Conservation (phyloP, 2,888 invertebrate species). For the Tachina fera region DNA sequence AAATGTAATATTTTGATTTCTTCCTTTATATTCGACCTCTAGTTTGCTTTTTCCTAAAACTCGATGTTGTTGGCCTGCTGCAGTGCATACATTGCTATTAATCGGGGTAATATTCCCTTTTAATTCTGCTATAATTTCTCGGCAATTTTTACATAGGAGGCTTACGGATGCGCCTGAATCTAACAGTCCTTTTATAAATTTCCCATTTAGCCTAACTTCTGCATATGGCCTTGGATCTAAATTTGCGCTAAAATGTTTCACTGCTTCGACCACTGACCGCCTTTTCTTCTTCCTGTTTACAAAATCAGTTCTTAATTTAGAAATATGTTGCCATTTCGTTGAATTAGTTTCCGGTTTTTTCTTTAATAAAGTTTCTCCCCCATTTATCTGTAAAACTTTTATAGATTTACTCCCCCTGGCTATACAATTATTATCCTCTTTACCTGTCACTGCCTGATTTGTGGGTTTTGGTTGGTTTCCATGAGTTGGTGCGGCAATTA, state of each 20-base stretch:
- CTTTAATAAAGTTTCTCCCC: too few relatives aligned
- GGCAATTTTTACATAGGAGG: conserved; percentile 25
- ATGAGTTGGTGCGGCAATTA: too few relatives aligned
- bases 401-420: too few relatives aligned
- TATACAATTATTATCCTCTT: too few relatives aligned
- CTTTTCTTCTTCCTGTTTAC: too few relatives aligned
- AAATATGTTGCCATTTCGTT: neutral
- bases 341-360: too few relatives aligned
- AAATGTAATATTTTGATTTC: neutral
- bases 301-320: neutral
- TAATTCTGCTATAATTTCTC: conserved; percentile 2
- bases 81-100: neutral
- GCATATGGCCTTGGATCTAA: neutral
- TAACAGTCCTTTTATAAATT: conserved; percentile 3
- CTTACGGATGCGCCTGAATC: conserved; percentile 50
- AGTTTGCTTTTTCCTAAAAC: neutral
- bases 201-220: neutral
- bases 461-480: too few relatives aligned
- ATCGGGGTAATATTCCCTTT: neutral
- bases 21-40: neutral
- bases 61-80: neutral
- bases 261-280: neutral
- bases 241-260: too few relatives aligned
- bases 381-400: too few relatives aligned
- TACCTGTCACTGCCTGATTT: too few relatives aligned